Evolutionary conservation across 1,140 invertebrate genomes (phyloP).

Genomic region (Galendromus occidentalis): DNA sequence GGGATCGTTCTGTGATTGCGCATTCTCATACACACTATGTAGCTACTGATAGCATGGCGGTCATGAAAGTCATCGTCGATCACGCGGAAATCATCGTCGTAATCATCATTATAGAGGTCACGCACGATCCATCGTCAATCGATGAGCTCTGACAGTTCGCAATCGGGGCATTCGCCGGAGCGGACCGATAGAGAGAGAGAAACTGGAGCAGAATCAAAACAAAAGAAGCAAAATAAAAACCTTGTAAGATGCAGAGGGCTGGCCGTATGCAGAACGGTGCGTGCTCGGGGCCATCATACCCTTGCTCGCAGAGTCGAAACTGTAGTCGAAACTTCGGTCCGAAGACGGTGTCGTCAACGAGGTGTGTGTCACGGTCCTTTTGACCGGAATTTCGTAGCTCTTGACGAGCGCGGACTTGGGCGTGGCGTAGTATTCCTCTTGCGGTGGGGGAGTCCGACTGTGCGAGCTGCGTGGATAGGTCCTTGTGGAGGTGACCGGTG

Average conservation of each 20-base stretch:
- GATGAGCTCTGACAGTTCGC: too few species aligned
- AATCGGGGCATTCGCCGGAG: too few species aligned
- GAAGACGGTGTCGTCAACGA: constrained; percentile 4
- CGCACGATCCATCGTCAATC: too few species aligned
- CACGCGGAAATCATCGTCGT: too few species aligned
- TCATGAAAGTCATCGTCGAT: too few species aligned
- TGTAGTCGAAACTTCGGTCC: constrained; percentile 11
- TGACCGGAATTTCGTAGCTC: constrained; percentile 14
- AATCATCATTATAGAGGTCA: too few species aligned
- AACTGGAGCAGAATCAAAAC: constrained; percentile 11
- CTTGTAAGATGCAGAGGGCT: constrained; percentile 2
- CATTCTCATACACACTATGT: too few species aligned
- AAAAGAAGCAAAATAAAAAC: not conserved
- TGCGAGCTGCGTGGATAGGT: constrained; percentile 9
- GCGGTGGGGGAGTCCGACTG: not conserved
- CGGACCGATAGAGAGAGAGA: too few species aligned
- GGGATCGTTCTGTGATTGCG: too few species aligned
- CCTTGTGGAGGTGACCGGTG: constrained; percentile 14
- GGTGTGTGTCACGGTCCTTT: not conserved
- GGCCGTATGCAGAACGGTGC: constrained; percentile 11
- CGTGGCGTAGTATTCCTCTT: constrained; percentile 16
- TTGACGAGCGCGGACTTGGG: constrained; percentile 4
- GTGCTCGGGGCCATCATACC: constrained; percentile 11
- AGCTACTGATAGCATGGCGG: too few species aligned
- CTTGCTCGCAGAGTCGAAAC: constrained; percentile 44